These are phyloP conservation scores for Apodemus sylvaticus DNA, from an alignment of 2,113 vertebrate genomes.

Conservation along the genomic window DNA sequence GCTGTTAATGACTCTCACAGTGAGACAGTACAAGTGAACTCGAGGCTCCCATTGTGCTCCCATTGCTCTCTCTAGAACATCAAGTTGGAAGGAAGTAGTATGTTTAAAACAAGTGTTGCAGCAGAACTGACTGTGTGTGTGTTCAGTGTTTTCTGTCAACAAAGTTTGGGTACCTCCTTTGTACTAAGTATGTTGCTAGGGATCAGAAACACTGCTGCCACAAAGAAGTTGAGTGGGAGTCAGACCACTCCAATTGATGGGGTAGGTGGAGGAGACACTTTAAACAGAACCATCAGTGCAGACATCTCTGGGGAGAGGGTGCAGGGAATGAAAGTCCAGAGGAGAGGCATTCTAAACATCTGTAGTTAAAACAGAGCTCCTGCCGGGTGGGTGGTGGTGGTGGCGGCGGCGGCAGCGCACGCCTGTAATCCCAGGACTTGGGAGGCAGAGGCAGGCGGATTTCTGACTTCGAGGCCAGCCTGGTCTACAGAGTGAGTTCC, in stretches of 20 bases:
- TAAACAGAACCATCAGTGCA: not conserved
- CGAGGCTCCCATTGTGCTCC: not conserved
- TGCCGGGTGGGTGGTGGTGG: no score
- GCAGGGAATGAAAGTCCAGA: no score
- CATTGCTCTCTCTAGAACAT: not conserved
- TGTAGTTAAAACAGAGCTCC: not conserved
- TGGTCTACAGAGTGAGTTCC: no score
- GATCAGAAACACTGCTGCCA: not conserved
- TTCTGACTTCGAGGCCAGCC: no score
- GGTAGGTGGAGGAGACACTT: not conserved
- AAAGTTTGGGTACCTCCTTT: not conserved
- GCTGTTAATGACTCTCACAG: not conserved
- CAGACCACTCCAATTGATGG: not conserved
- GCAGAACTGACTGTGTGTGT: not conserved
- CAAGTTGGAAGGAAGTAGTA: not conserved
- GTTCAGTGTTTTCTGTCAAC: not conserved
- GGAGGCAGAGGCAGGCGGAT: no score
- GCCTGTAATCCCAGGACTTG: no score
- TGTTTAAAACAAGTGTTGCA: not conserved
- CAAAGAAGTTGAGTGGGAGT: not conserved
- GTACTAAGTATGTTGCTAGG: not conserved
- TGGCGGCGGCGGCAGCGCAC: no score
- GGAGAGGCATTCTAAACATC: not conserved
- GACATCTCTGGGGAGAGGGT: not conserved
- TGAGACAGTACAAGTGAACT: not conserved